Conservation (phyloP, 1,140 invertebrate genomes). For the Globodera rostochiensis region DNA sequence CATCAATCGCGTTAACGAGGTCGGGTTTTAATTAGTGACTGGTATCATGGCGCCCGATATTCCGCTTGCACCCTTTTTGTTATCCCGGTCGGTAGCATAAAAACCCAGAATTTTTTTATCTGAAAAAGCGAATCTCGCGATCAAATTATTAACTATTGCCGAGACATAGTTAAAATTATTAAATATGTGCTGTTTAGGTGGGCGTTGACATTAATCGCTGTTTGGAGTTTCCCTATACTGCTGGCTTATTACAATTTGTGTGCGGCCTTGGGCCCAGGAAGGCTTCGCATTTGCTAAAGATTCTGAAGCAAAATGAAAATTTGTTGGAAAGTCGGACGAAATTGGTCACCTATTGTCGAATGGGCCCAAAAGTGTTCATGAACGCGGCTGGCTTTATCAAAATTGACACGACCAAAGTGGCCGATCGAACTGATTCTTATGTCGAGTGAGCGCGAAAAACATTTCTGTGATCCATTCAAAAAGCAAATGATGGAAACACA, state of each 20-base stretch:
- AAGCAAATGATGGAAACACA: background rate
- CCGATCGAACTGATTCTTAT: slow-evolving; percentile 47
- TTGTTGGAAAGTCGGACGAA: slow-evolving; percentile 75
- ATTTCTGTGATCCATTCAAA: background rate
- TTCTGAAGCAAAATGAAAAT: slow-evolving; percentile 53
- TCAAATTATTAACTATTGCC: background rate
- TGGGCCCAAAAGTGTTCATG: slow-evolving; percentile 92
- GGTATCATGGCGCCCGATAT: too few relatives aligned
- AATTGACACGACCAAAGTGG: slow-evolving; percentile 81
- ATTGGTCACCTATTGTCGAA: slow-evolving; percentile 87
- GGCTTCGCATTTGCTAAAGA: slow-evolving; percentile 82
- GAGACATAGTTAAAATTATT: background rate
- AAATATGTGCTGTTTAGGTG: slow-evolving; percentile 69
- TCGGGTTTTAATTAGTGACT: background rate
- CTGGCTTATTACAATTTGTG: slow-evolving; percentile 86
- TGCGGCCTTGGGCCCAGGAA: slow-evolving; percentile 95
- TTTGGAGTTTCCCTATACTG: slow-evolving; percentile 81
- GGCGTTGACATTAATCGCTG: slow-evolving; percentile 96
- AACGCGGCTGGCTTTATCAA: slow-evolving; percentile 99
- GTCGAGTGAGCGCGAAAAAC: slow-evolving; percentile 32
- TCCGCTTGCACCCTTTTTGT: too few relatives aligned
- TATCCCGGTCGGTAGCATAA: background rate
- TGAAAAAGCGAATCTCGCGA: too few relatives aligned
- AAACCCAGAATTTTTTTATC: slow-evolving; percentile 25
- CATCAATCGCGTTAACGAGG: slow-evolving; percentile 63